phyloP scores from a whole-genome alignment of 1,140 invertebrate genomes.

The Stegodyphus mimosarum region DNA sequence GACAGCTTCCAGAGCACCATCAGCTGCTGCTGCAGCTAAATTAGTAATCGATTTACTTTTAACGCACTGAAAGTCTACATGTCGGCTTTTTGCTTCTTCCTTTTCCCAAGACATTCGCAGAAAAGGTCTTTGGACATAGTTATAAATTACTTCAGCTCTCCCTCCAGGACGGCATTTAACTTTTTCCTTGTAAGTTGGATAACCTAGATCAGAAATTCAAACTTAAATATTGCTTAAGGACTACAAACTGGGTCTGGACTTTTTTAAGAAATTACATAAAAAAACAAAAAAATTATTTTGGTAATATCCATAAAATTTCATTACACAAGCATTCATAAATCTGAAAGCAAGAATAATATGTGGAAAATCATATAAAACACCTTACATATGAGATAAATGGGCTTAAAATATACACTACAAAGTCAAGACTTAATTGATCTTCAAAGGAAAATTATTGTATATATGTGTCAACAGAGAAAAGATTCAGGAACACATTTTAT shows the following conservation, averaged over 20 bases:
- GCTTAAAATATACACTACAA: too few species aligned
- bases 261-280: neutral
- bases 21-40: conserved; percentile 90
- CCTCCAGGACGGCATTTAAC: conserved; percentile 73
- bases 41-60: conserved; percentile 95
- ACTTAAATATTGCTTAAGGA: too few species aligned
- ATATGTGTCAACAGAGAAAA: too few species aligned
- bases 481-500: too few species aligned
- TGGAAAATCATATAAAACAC: neutral
- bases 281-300: neutral
- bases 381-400: too few species aligned
- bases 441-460: too few species aligned
- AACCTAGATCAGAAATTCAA: conserved; percentile 71
- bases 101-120: conserved; percentile 99
- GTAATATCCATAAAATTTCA: neutral
- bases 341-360: neutral
- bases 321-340: neutral
- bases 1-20: conserved; percentile 76
- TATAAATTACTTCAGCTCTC: conserved; percentile 91
- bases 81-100: conserved; percentile 97
- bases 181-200: conserved; percentile 99
- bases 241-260: neutral
- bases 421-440: too few species aligned
- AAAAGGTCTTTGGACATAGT: conserved; percentile 99
- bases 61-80: conserved; percentile 98